Evolutionary conservation across 2,888 invertebrate genomes (phyloP).

Genomic region (Empis stercorea): DNA sequence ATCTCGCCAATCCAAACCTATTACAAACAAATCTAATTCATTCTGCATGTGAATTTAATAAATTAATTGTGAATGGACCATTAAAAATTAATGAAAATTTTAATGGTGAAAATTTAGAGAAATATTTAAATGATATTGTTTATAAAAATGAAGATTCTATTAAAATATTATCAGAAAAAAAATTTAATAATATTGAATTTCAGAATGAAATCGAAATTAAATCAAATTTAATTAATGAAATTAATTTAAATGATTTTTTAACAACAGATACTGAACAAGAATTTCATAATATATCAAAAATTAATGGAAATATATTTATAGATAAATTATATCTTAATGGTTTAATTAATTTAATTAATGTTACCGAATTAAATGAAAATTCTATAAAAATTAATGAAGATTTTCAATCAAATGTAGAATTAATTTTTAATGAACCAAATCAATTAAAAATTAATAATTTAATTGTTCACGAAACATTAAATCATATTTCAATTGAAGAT

Average conservation of each 20-base stretch:
- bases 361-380: constrained; percentile 34
- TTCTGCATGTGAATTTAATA: constrained; percentile 37
- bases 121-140: constrained; percentile 37
- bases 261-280: constrained; percentile 39
- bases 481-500: constrained; percentile 25
- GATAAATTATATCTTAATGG: constrained; percentile 35
- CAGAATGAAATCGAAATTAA: constrained; percentile 31
- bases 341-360: constrained; percentile 33
- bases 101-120: constrained; percentile 31
- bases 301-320: constrained; percentile 37
- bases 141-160: constrained; percentile 31
- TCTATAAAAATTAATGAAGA: constrained; percentile 34
- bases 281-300: constrained; percentile 29
- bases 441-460: constrained; percentile 25
- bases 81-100: constrained; percentile 36
- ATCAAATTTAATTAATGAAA: constrained; percentile 36
- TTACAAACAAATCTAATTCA: constrained; percentile 32
- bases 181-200: constrained; percentile 35
- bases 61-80: constrained; percentile 40
- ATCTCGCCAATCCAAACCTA: constrained; percentile 38
- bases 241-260: constrained; percentile 36
- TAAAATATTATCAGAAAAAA: constrained; percentile 37
- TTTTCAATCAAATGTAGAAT: constrained; percentile 27
- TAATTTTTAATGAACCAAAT: constrained; percentile 28
- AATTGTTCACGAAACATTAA: constrained; percentile 28